A percentile compares a stretch with the other conserved stretches of the same genome.
These are phyloP conservation scores for Stegana nigrithorax DNA, from an alignment of 2,888 invertebrate genomes.

Conservation along the genomic window DNA sequence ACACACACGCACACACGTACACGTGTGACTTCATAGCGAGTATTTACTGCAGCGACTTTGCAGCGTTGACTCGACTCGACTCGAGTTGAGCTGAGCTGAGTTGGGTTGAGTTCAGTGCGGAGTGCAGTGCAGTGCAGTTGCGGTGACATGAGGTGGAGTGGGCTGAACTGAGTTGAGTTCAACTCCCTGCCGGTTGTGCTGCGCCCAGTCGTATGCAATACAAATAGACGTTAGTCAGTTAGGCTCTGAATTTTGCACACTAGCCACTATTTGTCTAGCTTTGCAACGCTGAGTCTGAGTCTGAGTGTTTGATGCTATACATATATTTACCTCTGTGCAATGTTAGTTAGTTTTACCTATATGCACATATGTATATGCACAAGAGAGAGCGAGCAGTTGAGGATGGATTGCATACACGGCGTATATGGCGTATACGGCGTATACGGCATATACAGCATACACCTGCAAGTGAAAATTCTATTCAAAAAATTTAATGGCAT, in stretches of 20 bases:
- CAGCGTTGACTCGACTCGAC: no score
- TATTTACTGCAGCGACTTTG: no score
- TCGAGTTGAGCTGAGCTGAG: no score
- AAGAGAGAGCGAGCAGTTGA: no score
- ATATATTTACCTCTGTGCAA: slow-evolving; percentile 15
- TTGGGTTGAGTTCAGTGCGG: no score
- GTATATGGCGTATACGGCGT: neutral
- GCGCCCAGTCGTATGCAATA: slow-evolving; percentile 6
- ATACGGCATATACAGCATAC: neutral
- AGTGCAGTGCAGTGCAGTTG: no score
- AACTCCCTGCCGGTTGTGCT: slow-evolving; percentile 9
- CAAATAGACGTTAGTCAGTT: slow-evolving; percentile 4
- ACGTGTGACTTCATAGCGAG: no score
- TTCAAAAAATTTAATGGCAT: slow-evolving; percentile 69
- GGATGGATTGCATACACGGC: no score
- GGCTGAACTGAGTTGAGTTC: slow-evolving; percentile 41
- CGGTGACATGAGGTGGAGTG: no score
- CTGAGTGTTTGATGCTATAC: slow-evolving; percentile 5
- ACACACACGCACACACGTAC: neutral
- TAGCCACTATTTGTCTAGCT: slow-evolving; percentile 3
- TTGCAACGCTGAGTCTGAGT: slow-evolving; percentile 2
- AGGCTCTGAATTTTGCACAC: neutral
- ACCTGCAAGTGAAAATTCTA: slow-evolving; percentile 47
- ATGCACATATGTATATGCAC: slow-evolving; percentile 5
- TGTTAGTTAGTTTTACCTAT: neutral